These are phyloP conservation scores for Sycophila sp. DNA, from an alignment of 1,140 invertebrate genomes.

Conservation along the genomic window DNA sequence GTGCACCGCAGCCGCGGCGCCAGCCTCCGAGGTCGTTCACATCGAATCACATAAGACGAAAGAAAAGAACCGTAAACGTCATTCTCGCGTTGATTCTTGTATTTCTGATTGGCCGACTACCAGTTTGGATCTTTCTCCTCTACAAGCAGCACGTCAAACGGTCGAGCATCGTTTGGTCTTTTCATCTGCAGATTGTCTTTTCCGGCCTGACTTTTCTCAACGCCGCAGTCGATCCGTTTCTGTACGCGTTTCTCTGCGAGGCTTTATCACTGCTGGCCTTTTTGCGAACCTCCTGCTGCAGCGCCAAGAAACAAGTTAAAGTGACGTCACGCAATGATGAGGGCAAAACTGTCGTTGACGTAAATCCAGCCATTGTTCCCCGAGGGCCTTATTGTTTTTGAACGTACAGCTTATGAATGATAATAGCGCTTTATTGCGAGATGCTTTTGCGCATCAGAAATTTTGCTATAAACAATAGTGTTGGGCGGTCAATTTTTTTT, in stretches of 20 bases:
- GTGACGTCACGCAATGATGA: background rate
- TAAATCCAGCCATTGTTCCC: constrained; percentile 14
- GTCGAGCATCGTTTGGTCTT: constrained; percentile 53
- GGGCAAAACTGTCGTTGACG: background rate
- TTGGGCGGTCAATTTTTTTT: too few species aligned
- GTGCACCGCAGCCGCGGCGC: background rate
- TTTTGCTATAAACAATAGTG: too few species aligned
- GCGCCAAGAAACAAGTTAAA: background rate
- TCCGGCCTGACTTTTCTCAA: constrained; percentile 64
- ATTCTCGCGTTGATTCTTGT: constrained; percentile 66
- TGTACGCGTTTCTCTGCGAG: constrained; percentile 69
- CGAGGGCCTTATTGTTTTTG: constrained; percentile 18
- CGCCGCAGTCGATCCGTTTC: constrained; percentile 68
- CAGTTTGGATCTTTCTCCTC: constrained; percentile 65
- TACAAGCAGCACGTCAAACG: constrained; percentile 57
- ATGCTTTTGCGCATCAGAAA: too few species aligned
- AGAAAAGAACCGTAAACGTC: constrained; percentile 67
- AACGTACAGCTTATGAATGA: background rate
- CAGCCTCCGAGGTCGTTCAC: constrained; percentile 30
- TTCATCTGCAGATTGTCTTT: constrained; percentile 63
- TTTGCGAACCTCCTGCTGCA: background rate
- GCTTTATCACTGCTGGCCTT: constrained; percentile 52
- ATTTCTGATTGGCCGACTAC: constrained; percentile 67
- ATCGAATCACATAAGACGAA: constrained; percentile 54
- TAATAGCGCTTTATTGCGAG: too few species aligned